Conservation (phyloP, 1,140 invertebrate species). For the Pteromalus puparum region DNA sequence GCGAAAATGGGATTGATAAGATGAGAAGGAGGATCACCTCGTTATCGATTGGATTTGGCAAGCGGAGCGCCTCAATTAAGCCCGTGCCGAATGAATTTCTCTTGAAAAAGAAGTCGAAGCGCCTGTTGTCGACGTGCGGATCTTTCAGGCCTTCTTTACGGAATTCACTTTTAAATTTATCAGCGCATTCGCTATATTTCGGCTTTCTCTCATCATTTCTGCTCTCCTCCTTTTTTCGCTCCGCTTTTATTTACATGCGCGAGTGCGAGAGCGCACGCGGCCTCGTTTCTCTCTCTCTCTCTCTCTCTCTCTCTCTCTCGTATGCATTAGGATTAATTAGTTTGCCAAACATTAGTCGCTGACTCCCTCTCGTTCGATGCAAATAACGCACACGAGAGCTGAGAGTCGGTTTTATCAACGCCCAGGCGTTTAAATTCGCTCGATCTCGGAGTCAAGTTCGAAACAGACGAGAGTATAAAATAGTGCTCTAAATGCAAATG, state of each 20-base stretch:
- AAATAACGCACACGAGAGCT: no score
- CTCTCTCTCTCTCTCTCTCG: no score
- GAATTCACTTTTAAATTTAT: no score
- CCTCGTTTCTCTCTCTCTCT: not conserved
- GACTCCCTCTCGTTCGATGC: no score
- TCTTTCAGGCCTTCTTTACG: no score
- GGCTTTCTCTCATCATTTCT: no score
- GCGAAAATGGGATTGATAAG: constrained; percentile 11
- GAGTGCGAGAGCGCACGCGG: not conserved
- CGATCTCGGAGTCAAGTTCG: not conserved
- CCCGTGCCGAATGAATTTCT: no score
- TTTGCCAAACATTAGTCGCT: no score
- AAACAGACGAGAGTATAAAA: no score
- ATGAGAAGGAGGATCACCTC: not conserved
- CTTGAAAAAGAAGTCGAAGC: no score
- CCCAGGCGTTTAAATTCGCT: not conserved
- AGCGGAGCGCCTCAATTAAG: not conserved
- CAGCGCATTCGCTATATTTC: not conserved
- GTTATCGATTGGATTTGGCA: constrained; percentile 3
- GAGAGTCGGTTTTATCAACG: no score
- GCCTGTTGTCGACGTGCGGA: no score
- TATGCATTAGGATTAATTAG: not conserved
- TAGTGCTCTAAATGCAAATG: not conserved
- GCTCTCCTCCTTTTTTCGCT: not conserved
- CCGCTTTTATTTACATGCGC: not conserved